Percentiles rank a stretch among this genome's conserved stretches.
These are phyloP conservation scores for Dolichoris vasculosae DNA, from an alignment of 1,140 invertebrate genomes.

Conservation along the genomic window DNA sequence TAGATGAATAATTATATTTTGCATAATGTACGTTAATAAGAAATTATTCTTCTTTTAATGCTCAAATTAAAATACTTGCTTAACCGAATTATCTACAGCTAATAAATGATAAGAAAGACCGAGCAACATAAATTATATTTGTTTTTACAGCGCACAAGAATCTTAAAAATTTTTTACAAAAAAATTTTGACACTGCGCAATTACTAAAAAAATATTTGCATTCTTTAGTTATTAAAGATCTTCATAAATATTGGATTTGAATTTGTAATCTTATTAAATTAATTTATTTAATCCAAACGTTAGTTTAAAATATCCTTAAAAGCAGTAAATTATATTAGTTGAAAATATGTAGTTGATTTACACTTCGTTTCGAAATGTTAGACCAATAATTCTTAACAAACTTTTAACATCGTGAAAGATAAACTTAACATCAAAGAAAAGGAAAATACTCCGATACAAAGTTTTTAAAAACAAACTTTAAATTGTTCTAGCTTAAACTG, in stretches of 20 bases:
- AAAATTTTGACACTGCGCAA: neutral
- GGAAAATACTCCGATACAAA: neutral
- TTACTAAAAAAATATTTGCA: neutral
- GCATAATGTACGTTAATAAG: neutral
- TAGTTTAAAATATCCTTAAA: neutral
- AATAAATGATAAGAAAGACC: neutral
- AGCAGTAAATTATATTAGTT: neutral
- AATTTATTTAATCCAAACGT: neutral
- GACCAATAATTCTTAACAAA: neutral
- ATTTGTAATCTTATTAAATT: neutral
- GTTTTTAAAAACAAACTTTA: neutral
- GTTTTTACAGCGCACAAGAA: neutral
- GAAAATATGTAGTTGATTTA: neutral
- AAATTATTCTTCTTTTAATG: neutral
- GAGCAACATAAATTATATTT: neutral
- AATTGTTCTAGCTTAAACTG: neutral
- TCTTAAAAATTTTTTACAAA: neutral
- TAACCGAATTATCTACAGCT: neutral
- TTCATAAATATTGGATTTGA: neutral
- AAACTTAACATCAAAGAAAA: neutral
- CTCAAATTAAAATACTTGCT: neutral
- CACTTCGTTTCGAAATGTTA: neutral
- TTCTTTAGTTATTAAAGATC: neutral
- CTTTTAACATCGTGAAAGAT: neutral
- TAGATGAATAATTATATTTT: neutral